Evolutionary conservation across 2,888 invertebrate species (phyloP).

Genomic region (Shargacucullia verbasci): DNA sequence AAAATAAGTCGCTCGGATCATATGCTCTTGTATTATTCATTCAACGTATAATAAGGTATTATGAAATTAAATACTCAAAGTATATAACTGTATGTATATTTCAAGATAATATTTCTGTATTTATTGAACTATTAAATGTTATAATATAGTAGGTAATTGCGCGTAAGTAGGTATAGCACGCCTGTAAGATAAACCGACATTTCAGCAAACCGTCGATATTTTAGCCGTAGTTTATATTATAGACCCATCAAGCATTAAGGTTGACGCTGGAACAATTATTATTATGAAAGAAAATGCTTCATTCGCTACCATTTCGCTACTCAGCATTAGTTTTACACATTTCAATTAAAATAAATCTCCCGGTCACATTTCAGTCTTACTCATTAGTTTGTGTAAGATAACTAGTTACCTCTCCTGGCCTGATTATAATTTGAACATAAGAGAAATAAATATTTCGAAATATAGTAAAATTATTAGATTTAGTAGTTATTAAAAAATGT

Average conservation of each 20-base stretch:
- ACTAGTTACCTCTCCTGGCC: no score
- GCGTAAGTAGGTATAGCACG: conserved; percentile 10
- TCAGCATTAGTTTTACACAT: conserved; percentile 25
- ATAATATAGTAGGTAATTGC: conserved; percentile 3
- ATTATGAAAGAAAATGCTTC: conserved; percentile 50
- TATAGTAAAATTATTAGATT: no score
- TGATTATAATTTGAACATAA: no score
- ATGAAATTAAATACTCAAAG: background rate
- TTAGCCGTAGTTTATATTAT: conserved; percentile 71
- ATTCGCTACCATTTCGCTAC: no score
- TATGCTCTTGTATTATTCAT: conserved; percentile 6
- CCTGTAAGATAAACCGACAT: conserved; percentile 54
- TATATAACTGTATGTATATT: no score
- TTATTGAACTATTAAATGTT: conserved; percentile 2
- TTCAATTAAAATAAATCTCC: no score
- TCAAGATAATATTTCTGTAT: no score
- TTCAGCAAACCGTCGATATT: conserved; percentile 85
- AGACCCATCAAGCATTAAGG: conserved; percentile 73
- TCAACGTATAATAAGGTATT: no score
- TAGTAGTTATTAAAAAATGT: no score
- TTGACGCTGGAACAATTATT: conserved; percentile 87
- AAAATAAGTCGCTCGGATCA: conserved; percentile 13
- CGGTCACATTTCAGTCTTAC: no score
- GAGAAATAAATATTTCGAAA: no score
- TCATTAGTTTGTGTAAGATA: no score